A percentile compares a stretch with the other conserved stretches of the same genome.
phyloP scores from a whole-genome alignment of 2,797 vertebrate genomes.

The Falco columbarius region DNA sequence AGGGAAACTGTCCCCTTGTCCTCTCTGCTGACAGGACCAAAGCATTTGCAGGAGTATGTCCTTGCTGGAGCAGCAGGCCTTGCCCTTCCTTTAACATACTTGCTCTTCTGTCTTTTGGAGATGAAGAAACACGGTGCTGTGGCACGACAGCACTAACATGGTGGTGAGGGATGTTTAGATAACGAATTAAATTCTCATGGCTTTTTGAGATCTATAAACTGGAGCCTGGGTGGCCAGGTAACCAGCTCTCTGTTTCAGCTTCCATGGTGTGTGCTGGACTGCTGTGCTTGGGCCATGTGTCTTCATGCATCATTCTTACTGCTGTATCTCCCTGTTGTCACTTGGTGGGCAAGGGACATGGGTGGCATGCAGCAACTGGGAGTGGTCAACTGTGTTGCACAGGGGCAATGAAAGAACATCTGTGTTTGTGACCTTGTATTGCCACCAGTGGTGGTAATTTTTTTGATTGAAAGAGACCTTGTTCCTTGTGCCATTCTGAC shows the following conservation, averaged over 20 bases:
- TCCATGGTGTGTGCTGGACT: fast-evolving
- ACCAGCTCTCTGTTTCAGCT: neutral
- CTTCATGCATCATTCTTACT: neutral
- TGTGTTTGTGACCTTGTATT: neutral
- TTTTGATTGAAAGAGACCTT: neutral
- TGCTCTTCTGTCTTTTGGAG: neutral
- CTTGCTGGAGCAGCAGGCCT: neutral
- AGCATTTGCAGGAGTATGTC: neutral
- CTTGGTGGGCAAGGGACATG: neutral
- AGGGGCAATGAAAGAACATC: neutral
- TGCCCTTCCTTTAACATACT: neutral
- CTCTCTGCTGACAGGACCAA: neutral
- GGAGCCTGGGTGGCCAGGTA: neutral
- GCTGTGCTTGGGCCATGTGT: neutral
- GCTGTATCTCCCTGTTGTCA: neutral
- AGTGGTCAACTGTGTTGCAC: neutral
- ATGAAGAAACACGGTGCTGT: neutral
- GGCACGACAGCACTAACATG: neutral
- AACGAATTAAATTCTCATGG: neutral
- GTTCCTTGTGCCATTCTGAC: neutral
- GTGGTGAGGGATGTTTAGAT: neutral
- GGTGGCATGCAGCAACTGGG: neutral
- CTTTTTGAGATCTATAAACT: neutral
- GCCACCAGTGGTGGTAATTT: neutral
- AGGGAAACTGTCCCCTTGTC: neutral